These are phyloP conservation scores for Portunus trituberculatus DNA, from an alignment of 1,140 invertebrate species.

Conservation along the genomic window DNA sequence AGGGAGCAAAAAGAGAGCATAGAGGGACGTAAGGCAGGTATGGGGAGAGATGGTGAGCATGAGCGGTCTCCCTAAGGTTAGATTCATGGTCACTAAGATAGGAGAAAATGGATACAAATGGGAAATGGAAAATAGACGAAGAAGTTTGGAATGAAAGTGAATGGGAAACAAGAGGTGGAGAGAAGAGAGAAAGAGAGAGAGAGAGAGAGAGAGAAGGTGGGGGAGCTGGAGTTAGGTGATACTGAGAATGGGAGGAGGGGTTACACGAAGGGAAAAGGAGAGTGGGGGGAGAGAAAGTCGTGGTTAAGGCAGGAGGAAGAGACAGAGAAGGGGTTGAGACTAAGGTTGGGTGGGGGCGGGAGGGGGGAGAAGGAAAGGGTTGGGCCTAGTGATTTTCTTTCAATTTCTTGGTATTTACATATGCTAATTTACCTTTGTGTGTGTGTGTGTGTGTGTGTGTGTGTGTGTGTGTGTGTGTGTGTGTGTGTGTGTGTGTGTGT, in stretches of 20 bases:
- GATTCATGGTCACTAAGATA: constrained; percentile 12
- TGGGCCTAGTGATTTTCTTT: constrained; percentile 27
- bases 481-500: background rate
- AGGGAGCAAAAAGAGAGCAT: background rate
- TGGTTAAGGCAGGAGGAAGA: background rate
- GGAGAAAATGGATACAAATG: constrained; percentile 1
- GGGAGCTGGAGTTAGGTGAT: background rate
- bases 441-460: constrained; percentile 26
- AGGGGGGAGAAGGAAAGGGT: background rate
- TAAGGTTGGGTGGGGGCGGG: background rate
- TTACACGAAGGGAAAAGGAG: background rate
- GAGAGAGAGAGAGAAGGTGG: constrained; percentile 34
- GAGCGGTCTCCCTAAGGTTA: background rate
- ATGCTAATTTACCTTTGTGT: constrained; percentile 3
- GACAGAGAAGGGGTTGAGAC: background rate
- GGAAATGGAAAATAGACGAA: background rate
- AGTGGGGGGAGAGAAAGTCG: background rate
- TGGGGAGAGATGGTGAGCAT: constrained; percentile 25
- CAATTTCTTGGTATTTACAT: constrained; percentile 21
- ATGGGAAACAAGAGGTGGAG: constrained; percentile 15
- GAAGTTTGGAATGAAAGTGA: constrained; percentile 39
- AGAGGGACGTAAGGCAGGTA: background rate
- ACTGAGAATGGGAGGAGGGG: background rate
- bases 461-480: constrained; percentile 30
- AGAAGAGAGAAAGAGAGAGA: constrained; percentile 15